phyloP scores from a whole-genome alignment of 2,888 invertebrate species.

The Synanthedon formicaeformis region DNA sequence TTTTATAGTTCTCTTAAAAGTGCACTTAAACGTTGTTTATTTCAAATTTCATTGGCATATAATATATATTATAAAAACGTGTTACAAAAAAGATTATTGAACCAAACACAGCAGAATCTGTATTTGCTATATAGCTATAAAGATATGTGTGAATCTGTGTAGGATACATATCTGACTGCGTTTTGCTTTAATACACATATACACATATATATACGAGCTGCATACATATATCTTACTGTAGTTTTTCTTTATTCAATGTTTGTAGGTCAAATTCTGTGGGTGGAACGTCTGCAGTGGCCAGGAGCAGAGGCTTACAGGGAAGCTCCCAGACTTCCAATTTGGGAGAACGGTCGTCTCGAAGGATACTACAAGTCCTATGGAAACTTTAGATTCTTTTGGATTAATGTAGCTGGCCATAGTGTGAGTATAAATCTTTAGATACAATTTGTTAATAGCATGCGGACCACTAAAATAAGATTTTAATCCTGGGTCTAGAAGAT shows the following conservation, averaged over 20 bases:
- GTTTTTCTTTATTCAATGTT: background rate
- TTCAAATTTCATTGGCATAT: no score
- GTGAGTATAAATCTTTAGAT: slow-evolving; percentile 47
- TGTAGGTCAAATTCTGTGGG: slow-evolving; percentile 80
- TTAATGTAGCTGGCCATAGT: slow-evolving; percentile 84
- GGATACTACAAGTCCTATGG: slow-evolving; percentile 78
- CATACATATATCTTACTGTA: background rate
- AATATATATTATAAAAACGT: no score
- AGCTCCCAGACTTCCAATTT: slow-evolving; percentile 68
- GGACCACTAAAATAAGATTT: no score
- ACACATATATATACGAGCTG: no score
- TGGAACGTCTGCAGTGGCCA: slow-evolving; percentile 76
- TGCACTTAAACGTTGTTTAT: no score
- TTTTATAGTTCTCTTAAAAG: no score
- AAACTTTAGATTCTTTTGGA: slow-evolving; percentile 82
- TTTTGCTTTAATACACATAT: background rate
- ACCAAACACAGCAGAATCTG: no score
- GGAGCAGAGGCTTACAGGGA: slow-evolving; percentile 70
- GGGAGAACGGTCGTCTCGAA: slow-evolving; percentile 73
- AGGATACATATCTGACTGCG: background rate
- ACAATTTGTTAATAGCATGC: no score
- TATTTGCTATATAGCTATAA: no score
- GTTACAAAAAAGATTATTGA: no score
- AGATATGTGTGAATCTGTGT: no score
- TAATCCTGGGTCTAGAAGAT: no score